A percentile compares a stretch with the other conserved stretches of the same genome.
Conservation (phyloP, 2,113 vertebrate genomes). For the Eonycteris spelaea region DNA sequence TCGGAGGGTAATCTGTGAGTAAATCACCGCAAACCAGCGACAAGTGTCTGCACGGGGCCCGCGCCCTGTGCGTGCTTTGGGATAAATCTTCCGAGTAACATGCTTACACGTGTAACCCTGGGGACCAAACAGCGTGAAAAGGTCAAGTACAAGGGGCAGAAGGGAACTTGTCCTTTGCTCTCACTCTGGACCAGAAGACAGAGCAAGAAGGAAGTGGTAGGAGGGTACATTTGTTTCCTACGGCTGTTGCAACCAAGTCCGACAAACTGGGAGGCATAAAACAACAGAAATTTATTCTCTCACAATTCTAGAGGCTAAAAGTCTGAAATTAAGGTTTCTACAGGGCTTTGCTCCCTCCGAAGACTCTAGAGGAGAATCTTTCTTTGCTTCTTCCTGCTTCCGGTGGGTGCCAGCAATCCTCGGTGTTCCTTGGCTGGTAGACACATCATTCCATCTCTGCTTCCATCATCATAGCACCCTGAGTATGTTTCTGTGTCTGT, state of each 20-base stretch:
- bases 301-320: background rate
- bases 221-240: background rate
- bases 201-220: background rate
- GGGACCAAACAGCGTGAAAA: constrained; percentile 77
- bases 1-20: constrained; percentile 77
- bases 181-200: background rate
- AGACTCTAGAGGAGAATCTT: background rate
- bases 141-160: constrained; percentile 81
- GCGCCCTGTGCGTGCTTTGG: constrained; percentile 65
- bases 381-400: background rate
- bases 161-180: constrained; percentile 76
- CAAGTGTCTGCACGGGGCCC: constrained; percentile 67
- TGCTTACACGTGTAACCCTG: background rate
- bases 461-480: accelerated
- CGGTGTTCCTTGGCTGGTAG: background rate
- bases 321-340: background rate
- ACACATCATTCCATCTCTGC: background rate
- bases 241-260: background rate
- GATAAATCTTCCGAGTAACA: constrained; percentile 77
- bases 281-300: no score
- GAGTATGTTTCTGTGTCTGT: background rate
- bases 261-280: accelerated
- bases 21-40: constrained; percentile 82
- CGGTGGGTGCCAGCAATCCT: background rate
- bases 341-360: background rate